Percentiles rank a stretch among this genome's conserved stretches.
Evolutionary conservation across 2,888 invertebrate species (phyloP).

Genomic region (Seira sanloemensis): DNA sequence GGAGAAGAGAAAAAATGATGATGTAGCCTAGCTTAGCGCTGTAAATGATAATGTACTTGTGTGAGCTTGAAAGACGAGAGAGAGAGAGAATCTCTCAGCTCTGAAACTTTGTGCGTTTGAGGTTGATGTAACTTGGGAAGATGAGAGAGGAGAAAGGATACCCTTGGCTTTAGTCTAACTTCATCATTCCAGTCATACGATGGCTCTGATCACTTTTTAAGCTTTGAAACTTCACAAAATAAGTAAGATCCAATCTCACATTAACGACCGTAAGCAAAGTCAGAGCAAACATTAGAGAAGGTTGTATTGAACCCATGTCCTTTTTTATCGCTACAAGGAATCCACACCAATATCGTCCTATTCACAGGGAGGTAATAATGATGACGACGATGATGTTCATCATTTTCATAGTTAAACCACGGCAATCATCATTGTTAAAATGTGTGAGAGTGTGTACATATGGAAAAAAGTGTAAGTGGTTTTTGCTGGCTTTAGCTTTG

Average conservation of each 20-base stretch:
- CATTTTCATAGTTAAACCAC: not conserved
- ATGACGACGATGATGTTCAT: not conserved
- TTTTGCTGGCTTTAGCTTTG: not conserved
- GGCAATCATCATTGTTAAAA: not conserved
- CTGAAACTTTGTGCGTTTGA: not conserved
- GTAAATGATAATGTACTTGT: not conserved
- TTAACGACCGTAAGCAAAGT: not conserved
- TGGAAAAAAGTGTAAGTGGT: not conserved
- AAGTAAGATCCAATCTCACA: not conserved
- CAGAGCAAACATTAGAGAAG: not conserved
- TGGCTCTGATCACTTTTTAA: not conserved
- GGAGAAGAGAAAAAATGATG: constrained; percentile 4
- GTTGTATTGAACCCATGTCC: not conserved
- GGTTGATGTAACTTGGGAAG: not conserved
- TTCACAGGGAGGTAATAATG: not conserved
- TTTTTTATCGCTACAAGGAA: not conserved
- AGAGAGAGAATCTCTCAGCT: not conserved
- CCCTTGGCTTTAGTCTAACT: constrained; percentile 35
- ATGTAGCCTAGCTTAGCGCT: not conserved
- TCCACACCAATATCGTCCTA: not conserved
- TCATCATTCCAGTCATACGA: not conserved
- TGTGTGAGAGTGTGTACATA: not conserved
- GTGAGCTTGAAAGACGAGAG: too few relatives aligned
- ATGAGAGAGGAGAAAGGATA: constrained; percentile 48
- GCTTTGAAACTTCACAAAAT: not conserved